phyloP scores from a whole-genome alignment of 2,113 vertebrate species.

The Rhinogobius similis region DNA sequence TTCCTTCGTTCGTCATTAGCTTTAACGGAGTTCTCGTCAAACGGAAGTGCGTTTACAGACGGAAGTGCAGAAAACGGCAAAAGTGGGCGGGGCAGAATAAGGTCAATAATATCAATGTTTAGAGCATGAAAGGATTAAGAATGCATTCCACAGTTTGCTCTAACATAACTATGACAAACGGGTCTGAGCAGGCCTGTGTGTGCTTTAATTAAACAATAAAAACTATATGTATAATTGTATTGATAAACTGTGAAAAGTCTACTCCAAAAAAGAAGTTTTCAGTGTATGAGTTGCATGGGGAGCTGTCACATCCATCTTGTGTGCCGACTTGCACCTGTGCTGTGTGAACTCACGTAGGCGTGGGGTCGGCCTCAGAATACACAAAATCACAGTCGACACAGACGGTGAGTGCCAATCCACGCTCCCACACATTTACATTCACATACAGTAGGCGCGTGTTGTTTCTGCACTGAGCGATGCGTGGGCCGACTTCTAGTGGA shows the following conservation, averaged over 20 bases:
- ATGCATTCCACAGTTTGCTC: too few species aligned
- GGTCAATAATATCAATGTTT: too few species aligned
- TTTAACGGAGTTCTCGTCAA: too few species aligned
- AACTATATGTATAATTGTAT: background rate
- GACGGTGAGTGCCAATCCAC: constrained; percentile 16
- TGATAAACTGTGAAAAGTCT: background rate
- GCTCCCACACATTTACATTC: constrained; percentile 30
- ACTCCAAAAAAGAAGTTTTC: background rate
- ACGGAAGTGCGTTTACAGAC: too few species aligned
- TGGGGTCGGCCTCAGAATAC: constrained; percentile 48
- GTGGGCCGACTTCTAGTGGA: background rate
- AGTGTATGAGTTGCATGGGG: constrained; percentile 3
- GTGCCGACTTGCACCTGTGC: constrained; percentile 28
- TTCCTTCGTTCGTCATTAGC: too few species aligned
- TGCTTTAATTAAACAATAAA: too few species aligned
- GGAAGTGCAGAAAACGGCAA: too few species aligned
- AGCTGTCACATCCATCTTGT: constrained; percentile 37
- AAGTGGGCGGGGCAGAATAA: too few species aligned
- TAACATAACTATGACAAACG: too few species aligned
- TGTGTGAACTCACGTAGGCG: constrained; percentile 31
- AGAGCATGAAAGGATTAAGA: too few species aligned
- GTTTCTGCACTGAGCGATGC: background rate
- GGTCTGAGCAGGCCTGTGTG: too few species aligned
- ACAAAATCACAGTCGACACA: constrained; percentile 9
- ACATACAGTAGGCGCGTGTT: constrained; percentile 7